Evolutionary conservation across 2,113 vertebrate genomes (phyloP).

Genomic region (Lota lota): DNA sequence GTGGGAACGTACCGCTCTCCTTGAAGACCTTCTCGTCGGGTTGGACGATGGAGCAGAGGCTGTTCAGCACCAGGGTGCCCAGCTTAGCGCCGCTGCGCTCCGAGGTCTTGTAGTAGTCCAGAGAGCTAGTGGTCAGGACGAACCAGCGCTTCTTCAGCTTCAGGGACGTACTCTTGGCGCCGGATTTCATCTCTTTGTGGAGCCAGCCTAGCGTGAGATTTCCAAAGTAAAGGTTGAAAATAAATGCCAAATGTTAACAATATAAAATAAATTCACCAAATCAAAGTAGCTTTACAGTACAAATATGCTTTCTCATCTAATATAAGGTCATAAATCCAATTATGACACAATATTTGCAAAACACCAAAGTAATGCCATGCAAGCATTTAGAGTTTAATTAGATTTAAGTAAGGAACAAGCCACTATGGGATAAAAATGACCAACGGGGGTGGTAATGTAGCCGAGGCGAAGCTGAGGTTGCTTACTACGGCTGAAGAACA

Average conservation of each 20-base stretch:
- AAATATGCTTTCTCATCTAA: no score
- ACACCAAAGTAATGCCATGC: no score
- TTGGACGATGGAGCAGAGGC: constrained; percentile 87
- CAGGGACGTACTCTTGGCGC: constrained; percentile 82
- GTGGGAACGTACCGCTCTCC: constrained; percentile 78
- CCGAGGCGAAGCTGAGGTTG: no score
- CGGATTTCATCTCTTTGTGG: constrained; percentile 87
- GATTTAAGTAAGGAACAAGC: neutral
- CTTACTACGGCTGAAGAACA: no score
- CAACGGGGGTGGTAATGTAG: no score
- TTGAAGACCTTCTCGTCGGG: constrained; percentile 87
- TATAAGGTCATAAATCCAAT: no score
- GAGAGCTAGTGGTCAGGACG: constrained; percentile 84
- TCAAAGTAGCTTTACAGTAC: no score
- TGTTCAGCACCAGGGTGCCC: constrained; percentile 89
- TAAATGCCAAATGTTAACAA: no score
- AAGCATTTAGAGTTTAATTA: neutral
- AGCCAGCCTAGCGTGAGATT: constrained; percentile 78
- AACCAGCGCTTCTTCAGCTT: constrained; percentile 95
- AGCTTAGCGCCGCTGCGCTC: constrained; percentile 85
- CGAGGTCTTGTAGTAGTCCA: constrained; percentile 88
- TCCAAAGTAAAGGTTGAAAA: neutral
- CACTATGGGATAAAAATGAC: neutral
- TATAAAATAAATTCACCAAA: no score
- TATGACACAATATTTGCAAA: no score